Evolutionary conservation across 1,140 invertebrate species (phyloP).

Genomic region (Drosophila yakuba): DNA sequence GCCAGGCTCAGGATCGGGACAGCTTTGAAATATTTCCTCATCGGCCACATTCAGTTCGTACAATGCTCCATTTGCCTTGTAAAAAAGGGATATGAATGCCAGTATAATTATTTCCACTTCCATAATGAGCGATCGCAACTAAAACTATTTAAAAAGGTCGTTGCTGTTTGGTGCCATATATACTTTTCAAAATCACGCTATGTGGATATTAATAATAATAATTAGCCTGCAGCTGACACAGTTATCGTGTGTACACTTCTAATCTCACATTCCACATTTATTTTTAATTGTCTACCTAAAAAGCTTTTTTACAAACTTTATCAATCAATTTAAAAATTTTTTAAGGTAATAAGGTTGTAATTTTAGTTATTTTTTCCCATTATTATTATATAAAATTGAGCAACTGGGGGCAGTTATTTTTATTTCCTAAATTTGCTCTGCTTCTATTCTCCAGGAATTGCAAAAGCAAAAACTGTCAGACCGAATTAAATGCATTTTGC

Average conservation of each 20-base stretch:
- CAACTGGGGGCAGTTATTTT: neutral
- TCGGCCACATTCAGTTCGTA: constrained; percentile 6
- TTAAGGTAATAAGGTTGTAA: no score
- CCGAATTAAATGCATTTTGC: constrained; percentile 36
- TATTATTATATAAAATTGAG: no score
- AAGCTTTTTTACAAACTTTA: no score
- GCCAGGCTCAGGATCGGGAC: neutral
- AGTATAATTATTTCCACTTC: neutral
- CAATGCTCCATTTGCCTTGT: neutral
- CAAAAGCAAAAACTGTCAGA: neutral
- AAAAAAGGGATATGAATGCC: neutral
- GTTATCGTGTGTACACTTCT: neutral
- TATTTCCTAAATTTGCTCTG: neutral
- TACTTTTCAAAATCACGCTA: neutral
- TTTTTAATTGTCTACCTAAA: neutral
- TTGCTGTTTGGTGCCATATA: neutral
- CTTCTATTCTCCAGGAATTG: neutral
- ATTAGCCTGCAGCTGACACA: neutral
- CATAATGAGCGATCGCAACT: neutral
- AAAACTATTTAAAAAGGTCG: neutral
- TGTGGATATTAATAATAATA: neutral
- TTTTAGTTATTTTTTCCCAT: no score
- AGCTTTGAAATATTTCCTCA: constrained; percentile 4
- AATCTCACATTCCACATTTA: neutral
- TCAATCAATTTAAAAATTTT: no score